A percentile compares a stretch with the other conserved stretches of the same genome.
Evolutionary conservation across 2,113 vertebrate genomes (phyloP).

Genomic region (Engraulis encrasicolus): DNA sequence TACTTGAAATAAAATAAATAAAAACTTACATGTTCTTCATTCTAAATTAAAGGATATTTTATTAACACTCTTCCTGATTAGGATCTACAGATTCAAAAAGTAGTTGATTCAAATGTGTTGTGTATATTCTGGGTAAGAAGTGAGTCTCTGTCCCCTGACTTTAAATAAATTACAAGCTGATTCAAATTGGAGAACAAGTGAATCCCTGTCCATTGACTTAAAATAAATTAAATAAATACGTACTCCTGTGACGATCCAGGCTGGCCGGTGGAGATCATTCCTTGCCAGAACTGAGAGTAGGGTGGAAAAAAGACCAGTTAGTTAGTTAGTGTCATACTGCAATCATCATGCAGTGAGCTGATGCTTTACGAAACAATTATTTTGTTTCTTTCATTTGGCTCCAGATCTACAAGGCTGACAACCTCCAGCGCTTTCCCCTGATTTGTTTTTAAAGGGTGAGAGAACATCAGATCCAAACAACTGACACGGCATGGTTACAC

Average conservation of each 20-base stretch:
- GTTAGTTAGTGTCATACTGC: neutral
- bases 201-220: no score
- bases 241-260: conserved; percentile 92
- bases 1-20: no score
- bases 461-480: no score
- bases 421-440: no score
- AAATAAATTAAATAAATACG: conserved; percentile 57
- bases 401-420: neutral
- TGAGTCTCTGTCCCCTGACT: no score
- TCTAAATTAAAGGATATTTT: no score
- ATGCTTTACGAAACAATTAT: neutral
- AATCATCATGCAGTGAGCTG: neutral
- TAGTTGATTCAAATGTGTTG: no score
- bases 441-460: no score
- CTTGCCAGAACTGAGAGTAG: conserved; percentile 86
- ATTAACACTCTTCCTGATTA: conserved; percentile 31
- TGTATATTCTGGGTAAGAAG: no score
- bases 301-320: neutral
- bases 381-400: neutral
- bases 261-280: conserved; percentile 87
- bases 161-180: no score
- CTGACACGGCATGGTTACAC: neutral
- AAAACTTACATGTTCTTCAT: no score
- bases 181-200: no score
- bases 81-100: neutral